Conservation (phyloP, 2,797 vertebrate species). For the Spea hammondii region DNA sequence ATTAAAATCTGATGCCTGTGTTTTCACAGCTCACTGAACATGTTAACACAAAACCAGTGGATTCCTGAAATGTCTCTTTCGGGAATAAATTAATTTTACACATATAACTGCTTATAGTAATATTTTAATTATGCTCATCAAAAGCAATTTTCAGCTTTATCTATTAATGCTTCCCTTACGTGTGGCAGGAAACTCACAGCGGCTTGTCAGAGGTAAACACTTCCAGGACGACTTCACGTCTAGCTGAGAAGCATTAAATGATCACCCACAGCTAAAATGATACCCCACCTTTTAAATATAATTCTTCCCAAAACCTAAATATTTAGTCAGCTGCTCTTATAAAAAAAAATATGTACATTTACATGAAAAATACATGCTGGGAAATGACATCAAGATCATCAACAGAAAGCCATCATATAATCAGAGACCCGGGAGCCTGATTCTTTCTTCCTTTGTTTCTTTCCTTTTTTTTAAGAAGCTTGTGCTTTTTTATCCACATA, state of each 20-base stretch:
- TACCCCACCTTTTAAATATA: too few relatives aligned
- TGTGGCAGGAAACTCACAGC: slow-evolving; percentile 41
- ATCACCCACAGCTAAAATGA: too few relatives aligned
- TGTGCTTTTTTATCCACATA: too few relatives aligned
- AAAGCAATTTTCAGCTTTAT: slow-evolving; percentile 53
- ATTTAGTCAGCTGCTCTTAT: too few relatives aligned
- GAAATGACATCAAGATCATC: too few relatives aligned
- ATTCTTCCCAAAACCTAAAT: too few relatives aligned
- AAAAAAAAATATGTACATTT: too few relatives aligned
- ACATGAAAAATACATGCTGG: too few relatives aligned
- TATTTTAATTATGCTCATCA: slow-evolving; percentile 53
- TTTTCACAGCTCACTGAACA: slow-evolving; percentile 52
- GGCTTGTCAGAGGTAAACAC: slow-evolving; percentile 47
- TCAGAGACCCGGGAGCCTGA: too few relatives aligned
- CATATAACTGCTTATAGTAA: slow-evolving; percentile 50
- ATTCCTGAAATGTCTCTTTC: slow-evolving; percentile 52
- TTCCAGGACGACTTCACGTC: slow-evolving; percentile 12
- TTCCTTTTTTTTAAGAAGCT: too few relatives aligned
- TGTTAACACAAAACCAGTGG: slow-evolving; percentile 50
- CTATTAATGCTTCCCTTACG: slow-evolving; percentile 49
- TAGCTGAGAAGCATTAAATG: not conserved
- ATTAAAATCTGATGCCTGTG: slow-evolving; percentile 52
- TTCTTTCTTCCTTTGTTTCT: too few relatives aligned
- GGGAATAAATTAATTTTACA: slow-evolving; percentile 54
- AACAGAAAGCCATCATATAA: too few relatives aligned